Conservation (phyloP, 35 echinoderm and acorn worm species). For the Ophioderma brevispina region DNA sequence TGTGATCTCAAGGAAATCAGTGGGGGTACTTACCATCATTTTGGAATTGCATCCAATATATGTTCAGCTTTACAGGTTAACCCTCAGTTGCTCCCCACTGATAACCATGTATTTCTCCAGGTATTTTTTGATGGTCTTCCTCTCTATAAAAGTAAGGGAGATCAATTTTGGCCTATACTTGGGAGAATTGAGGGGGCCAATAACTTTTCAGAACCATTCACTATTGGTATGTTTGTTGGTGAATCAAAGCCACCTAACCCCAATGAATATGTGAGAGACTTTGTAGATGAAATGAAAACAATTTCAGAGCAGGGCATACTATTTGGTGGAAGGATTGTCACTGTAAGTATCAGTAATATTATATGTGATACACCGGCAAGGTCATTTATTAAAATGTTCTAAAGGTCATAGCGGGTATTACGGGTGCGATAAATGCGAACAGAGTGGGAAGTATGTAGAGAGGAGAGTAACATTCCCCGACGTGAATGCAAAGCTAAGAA, state of each 20-base stretch:
- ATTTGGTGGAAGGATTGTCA: neutral
- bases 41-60: too few relatives aligned
- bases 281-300: neutral
- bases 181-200: neutral
- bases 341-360: neutral
- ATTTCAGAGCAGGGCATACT: neutral
- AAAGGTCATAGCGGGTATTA: slow-evolving; percentile 67
- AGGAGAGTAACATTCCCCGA: slow-evolving; percentile 59
- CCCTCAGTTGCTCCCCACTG: too few relatives aligned
- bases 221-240: neutral
- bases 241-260: neutral
- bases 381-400: slow-evolving; percentile 48
- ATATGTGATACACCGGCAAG: slow-evolving; percentile 74
- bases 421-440: slow-evolving; percentile 68
- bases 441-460: slow-evolving; percentile 1
- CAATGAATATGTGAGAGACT: neutral
- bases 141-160: neutral
- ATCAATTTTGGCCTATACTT: neutral
- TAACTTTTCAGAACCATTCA: neutral
- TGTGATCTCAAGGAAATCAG: too few relatives aligned
- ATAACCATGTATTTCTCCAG: too few relatives aligned
- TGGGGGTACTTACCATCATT: too few relatives aligned
- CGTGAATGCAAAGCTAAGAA: slow-evolving; percentile 19
- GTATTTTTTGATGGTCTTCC: neutral
- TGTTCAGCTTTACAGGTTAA: too few relatives aligned